phyloP scores from a whole-genome alignment of 2,888 invertebrate genomes.

The Anorthoa munda region DNA sequence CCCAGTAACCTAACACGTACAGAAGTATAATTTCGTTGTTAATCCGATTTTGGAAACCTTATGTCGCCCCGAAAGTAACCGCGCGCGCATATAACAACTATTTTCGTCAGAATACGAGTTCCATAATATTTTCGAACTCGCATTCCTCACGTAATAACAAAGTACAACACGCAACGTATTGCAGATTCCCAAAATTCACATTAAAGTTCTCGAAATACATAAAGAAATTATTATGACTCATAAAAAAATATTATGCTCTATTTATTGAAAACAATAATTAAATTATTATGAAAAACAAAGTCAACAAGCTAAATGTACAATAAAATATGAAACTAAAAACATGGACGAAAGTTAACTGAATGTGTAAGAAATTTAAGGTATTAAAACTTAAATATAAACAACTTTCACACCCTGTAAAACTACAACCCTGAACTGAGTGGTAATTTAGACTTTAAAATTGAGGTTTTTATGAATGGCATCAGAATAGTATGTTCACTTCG shows the following conservation, averaged over 20 bases:
- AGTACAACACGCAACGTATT: slow-evolving; percentile 80
- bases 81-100: slow-evolving; percentile 53
- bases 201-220: slow-evolving; percentile 76
- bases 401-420: slow-evolving; percentile 87
- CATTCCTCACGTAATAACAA: slow-evolving; percentile 54
- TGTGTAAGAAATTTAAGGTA: slow-evolving; percentile 83
- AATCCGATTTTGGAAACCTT: slow-evolving; percentile 41
- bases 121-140: slow-evolving; percentile 46
- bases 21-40: slow-evolving; percentile 50
- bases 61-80: slow-evolving; percentile 23
- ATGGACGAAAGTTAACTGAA: slow-evolving; percentile 89
- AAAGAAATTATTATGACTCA: slow-evolving; percentile 83
- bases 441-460: slow-evolving; percentile 60
- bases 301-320: slow-evolving; percentile 86
- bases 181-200: slow-evolving; percentile 88
- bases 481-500: slow-evolving; percentile 58
- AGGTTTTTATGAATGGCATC: slow-evolving; percentile 65
- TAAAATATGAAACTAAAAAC: slow-evolving; percentile 90
- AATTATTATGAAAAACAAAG: slow-evolving; percentile 88
- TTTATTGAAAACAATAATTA: slow-evolving; percentile 85
- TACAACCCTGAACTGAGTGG: slow-evolving; percentile 76
- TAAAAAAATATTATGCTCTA: slow-evolving; percentile 87
- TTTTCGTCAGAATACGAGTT: slow-evolving; percentile 52
- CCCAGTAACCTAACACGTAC: slow-evolving; percentile 26
- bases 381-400: slow-evolving; percentile 82